Percentiles rank a stretch among this genome's conserved stretches.
These are phyloP conservation scores for Paratilapia polleni DNA, from an alignment of 2,113 vertebrate species.

Conservation along the genomic window DNA sequence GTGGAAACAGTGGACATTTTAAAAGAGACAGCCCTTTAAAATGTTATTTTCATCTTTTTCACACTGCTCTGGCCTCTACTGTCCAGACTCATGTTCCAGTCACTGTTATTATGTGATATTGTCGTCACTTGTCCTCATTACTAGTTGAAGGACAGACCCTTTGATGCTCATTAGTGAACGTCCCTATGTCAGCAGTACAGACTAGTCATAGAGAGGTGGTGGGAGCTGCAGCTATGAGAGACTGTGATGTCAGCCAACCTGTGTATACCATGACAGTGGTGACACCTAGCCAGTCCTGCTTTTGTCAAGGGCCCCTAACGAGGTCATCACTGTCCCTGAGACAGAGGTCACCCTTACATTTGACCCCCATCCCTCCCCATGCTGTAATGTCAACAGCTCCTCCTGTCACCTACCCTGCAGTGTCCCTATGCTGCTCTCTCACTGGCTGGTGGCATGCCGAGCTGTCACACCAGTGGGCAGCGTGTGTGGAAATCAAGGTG, in stretches of 20 bases:
- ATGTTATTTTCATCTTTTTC: slow-evolving; percentile 44
- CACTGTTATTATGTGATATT: slow-evolving; percentile 70
- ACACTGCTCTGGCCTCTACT: slow-evolving; percentile 49
- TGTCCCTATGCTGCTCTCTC: slow-evolving; percentile 71
- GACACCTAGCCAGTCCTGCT: slow-evolving; percentile 75
- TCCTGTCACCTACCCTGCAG: slow-evolving; percentile 68
- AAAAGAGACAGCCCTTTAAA: slow-evolving; percentile 40
- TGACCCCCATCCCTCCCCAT: slow-evolving; percentile 80
- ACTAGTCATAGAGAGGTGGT: slow-evolving; percentile 54
- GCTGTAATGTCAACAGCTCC: slow-evolving; percentile 80
- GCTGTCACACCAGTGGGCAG: slow-evolving; percentile 92
- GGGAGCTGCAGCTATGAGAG: slow-evolving; percentile 61
- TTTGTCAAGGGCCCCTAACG: slow-evolving; percentile 81
- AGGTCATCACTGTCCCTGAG: slow-evolving; percentile 81
- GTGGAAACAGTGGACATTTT: slow-evolving; percentile 9
- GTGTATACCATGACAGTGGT: slow-evolving; percentile 75
- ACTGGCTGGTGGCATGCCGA: slow-evolving; percentile 87
- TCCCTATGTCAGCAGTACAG: slow-evolving; percentile 67
- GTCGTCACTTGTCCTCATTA: slow-evolving; percentile 78
- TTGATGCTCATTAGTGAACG: slow-evolving; percentile 78
- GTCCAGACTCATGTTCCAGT: slow-evolving; percentile 63
- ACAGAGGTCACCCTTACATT: slow-evolving; percentile 82
- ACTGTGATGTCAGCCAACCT: slow-evolving; percentile 73
- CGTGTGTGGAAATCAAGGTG: slow-evolving; percentile 92
- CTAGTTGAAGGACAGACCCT: slow-evolving; percentile 77